phyloP scores from a whole-genome alignment of 2,888 invertebrate species.

The Cantharis nigra region DNA sequence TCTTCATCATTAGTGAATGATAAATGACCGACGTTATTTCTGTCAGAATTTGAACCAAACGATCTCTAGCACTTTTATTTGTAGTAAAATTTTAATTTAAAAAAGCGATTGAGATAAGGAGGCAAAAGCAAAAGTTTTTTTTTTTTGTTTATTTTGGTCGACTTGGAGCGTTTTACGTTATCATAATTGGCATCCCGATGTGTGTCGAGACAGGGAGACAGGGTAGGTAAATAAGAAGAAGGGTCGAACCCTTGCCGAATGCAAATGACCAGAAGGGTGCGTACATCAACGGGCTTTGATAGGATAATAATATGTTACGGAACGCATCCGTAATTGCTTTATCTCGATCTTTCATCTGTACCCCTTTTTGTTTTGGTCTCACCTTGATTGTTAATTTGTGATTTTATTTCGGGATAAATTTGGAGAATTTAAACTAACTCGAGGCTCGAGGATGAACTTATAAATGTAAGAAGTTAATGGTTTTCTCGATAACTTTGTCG shows the following conservation, averaged over 20 bases:
- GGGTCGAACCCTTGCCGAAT: slow-evolving; percentile 38
- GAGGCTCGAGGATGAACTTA: background rate
- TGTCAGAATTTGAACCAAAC: background rate
- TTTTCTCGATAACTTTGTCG: slow-evolving; percentile 9
- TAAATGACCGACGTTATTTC: background rate
- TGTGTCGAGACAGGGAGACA: slow-evolving; percentile 27
- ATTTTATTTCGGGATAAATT: background rate
- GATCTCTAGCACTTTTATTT: background rate
- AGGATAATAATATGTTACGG: slow-evolving; percentile 51
- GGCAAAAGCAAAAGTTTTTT: background rate
- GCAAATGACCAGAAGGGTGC: slow-evolving; percentile 47
- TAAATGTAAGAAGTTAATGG: background rate
- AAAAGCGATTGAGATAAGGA: background rate
- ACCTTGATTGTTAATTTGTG: slow-evolving; percentile 17
- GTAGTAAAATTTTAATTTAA: background rate
- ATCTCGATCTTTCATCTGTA: slow-evolving; percentile 42
- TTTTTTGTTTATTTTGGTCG: background rate
- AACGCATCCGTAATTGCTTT: slow-evolving; percentile 48
- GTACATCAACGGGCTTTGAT: slow-evolving; percentile 46
- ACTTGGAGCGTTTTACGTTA: background rate
- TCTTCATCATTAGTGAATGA: background rate
- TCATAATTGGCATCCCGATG: slow-evolving; percentile 28
- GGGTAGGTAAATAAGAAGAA: slow-evolving; percentile 21
- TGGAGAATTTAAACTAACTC: background rate
- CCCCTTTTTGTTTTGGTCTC: slow-evolving; percentile 28